Evolutionary conservation across 2,888 invertebrate species (phyloP).

Genomic region (Lasioglossum marginatum): DNA sequence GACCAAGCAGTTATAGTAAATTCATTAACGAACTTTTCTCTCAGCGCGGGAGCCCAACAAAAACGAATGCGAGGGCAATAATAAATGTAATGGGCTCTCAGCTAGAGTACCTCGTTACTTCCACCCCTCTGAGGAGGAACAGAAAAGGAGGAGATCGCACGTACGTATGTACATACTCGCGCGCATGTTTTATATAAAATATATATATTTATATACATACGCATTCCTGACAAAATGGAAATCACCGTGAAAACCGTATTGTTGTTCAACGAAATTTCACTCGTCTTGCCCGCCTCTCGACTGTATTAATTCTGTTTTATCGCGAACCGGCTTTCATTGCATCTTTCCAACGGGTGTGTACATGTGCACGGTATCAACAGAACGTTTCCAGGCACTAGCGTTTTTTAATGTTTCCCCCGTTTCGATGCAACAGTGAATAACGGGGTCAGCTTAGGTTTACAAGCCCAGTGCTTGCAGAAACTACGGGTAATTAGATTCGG

Average conservation of each 20-base stretch:
- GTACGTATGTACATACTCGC: neutral
- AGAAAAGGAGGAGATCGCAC: constrained; percentile 13
- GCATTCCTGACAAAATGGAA: constrained; percentile 22
- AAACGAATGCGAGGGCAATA: constrained; percentile 54
- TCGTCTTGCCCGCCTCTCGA: neutral
- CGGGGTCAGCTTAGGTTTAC: neutral
- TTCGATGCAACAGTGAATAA: neutral
- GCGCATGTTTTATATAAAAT: neutral
- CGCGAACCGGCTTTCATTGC: neutral
- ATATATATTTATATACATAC: neutral
- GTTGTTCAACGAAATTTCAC: constrained; percentile 33
- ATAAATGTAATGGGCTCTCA: constrained; percentile 61
- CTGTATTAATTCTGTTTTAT: constrained; percentile 23
- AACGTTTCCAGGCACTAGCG: neutral
- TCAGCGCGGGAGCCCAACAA: constrained; percentile 35
- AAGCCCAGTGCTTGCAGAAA: neutral
- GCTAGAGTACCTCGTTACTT: constrained; percentile 49
- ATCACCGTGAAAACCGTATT: constrained; percentile 15
- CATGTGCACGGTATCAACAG: neutral
- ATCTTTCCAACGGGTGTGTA: constrained; percentile 8
- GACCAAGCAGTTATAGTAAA: constrained; percentile 59
- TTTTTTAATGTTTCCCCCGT: neutral
- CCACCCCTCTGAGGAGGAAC: constrained; percentile 32
- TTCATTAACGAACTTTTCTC: constrained; percentile 60
- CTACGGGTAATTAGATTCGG: neutral